Conservation (phyloP, 2,113 vertebrate species). For the Seriola aureovittata region DNA sequence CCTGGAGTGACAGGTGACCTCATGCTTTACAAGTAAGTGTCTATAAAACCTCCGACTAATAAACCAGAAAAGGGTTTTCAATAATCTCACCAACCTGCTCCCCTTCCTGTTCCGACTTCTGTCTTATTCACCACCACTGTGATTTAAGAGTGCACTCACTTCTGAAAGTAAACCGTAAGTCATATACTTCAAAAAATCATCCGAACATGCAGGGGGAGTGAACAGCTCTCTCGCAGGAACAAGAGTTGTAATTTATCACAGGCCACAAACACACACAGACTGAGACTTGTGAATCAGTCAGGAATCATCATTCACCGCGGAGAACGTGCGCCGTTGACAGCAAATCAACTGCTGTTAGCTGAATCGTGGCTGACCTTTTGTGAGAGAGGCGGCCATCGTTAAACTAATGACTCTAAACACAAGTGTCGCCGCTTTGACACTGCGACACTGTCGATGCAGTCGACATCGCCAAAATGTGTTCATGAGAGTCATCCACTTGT, state of each 20-base stretch:
- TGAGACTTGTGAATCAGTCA: slow-evolving; percentile 17
- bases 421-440: background rate
- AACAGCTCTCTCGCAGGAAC: background rate
- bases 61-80: background rate
- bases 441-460: background rate
- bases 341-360: slow-evolving; percentile 19
- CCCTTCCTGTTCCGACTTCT: background rate
- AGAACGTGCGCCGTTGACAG: slow-evolving; percentile 8
- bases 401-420: slow-evolving; percentile 53
- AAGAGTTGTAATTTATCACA: slow-evolving; percentile 3
- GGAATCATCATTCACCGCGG: slow-evolving; percentile 15
- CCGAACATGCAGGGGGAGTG: background rate
- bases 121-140: background rate
- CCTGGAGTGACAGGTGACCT: background rate
- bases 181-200: background rate
- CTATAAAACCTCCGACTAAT: background rate
- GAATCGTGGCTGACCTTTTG: slow-evolving; percentile 35
- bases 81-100: background rate
- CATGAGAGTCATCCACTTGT: slow-evolving; percentile 33
- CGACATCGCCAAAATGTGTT: slow-evolving; percentile 6
- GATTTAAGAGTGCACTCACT: background rate
- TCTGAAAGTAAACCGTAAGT: background rate
- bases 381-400: slow-evolving; percentile 37
- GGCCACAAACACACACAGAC: slow-evolving; percentile 3
- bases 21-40: background rate